Conservation (phyloP, 2,113 vertebrate genomes). For the Acanthisitta chloris region DNA sequence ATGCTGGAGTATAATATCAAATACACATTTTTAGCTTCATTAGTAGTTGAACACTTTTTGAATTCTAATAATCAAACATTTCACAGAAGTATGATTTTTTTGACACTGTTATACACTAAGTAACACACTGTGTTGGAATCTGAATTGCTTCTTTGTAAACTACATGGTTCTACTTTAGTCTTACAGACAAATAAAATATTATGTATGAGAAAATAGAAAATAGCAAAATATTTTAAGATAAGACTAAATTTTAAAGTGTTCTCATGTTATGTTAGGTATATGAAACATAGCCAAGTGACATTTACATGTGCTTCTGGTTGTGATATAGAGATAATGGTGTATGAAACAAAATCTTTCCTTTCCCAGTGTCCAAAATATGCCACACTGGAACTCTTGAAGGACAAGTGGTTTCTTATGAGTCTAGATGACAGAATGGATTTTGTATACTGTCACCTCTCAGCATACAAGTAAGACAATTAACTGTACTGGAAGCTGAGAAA, state of each 20-base stretch:
- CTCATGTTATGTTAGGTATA: neutral
- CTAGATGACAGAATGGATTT: neutral
- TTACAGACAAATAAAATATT: neutral
- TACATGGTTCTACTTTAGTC: neutral
- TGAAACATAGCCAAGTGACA: neutral
- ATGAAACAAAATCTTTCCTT: neutral
- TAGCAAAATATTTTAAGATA: neutral
- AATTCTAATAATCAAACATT: neutral
- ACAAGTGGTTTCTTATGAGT: neutral
- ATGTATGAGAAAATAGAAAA: neutral
- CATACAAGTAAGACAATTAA: neutral
- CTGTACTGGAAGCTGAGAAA: neutral
- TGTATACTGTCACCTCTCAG: neutral
- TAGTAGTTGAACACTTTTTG: neutral
- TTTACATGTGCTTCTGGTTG: neutral
- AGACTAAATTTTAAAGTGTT: neutral
- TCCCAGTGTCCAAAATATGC: neutral
- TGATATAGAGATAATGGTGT: neutral
- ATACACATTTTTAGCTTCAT: neutral
- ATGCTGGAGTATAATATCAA: neutral
- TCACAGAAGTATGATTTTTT: neutral
- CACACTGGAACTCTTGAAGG: neutral
- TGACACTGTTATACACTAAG: neutral
- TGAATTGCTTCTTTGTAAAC: neutral
- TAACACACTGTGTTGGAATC: neutral